Evolutionary conservation across 2,797 vertebrate genomes (phyloP).

Genomic region (Megaceryle alcyon): DNA sequence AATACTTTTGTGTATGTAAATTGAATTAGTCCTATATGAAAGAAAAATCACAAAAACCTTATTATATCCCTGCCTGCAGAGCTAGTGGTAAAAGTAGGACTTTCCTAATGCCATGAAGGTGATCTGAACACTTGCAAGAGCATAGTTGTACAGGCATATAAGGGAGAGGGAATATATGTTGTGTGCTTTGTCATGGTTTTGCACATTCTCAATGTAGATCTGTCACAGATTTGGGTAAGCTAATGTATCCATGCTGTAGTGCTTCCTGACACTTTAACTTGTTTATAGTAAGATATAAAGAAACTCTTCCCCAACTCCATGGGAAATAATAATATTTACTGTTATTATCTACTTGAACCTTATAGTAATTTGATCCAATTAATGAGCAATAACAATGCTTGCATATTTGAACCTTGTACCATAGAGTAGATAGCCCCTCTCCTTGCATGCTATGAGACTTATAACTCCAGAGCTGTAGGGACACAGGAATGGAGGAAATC

Average conservation of each 20-base stretch:
- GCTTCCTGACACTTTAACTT: neutral
- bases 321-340: constrained; percentile 1
- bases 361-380: constrained; percentile 6
- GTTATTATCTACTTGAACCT: neutral
- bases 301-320: neutral
- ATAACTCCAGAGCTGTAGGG: neutral
- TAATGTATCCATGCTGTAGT: neutral
- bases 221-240: neutral
- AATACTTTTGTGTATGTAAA: neutral
- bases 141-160: neutral
- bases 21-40: neutral
- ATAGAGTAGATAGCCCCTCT: neutral
- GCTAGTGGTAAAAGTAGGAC: neutral
- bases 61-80: neutral
- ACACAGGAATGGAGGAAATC: neutral
- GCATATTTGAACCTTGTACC: neutral
- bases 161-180: neutral
- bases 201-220: neutral
- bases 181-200: neutral
- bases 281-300: neutral
- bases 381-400: constrained; percentile 17
- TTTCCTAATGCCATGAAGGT: neutral
- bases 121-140: neutral
- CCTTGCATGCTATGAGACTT: neutral
- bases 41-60: neutral